A percentile compares a stretch with the other conserved stretches of the same genome.
These are phyloP conservation scores for Busseola fusca DNA, from an alignment of 2,888 invertebrate genomes.

Conservation along the genomic window DNA sequence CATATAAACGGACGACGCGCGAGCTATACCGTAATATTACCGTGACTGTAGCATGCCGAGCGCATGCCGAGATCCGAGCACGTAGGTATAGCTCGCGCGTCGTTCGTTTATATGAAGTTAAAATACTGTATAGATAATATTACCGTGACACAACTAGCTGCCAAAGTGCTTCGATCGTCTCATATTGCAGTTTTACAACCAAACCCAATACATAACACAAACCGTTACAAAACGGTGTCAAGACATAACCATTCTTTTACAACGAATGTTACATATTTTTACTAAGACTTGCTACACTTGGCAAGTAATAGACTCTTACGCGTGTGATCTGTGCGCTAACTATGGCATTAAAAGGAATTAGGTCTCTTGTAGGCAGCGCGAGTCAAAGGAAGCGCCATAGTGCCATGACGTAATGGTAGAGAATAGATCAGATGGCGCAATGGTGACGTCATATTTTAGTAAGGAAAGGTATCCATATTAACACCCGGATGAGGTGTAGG, in stretches of 20 bases:
- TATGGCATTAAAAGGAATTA: constrained; percentile 45
- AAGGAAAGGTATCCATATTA: constrained; percentile 8
- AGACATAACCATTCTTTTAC: constrained; percentile 1
- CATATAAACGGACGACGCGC: too few relatives aligned
- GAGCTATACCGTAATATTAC: too few relatives aligned
- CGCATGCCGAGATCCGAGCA: too few relatives aligned
- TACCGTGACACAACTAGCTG: background rate
- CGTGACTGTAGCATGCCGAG: too few relatives aligned
- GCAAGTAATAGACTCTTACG: constrained; percentile 31
- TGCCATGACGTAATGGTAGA: constrained; percentile 41
- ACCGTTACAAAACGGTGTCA: constrained; percentile 28
- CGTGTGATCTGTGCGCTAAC: constrained; percentile 46
- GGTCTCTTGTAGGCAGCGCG: constrained; percentile 34
- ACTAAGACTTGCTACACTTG: constrained; percentile 43
- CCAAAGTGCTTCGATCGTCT: background rate
- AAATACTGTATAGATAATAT: too few relatives aligned
- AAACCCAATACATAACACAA: background rate
- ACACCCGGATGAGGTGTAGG: background rate
- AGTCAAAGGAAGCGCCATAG: constrained; percentile 41
- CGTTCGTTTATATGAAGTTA: too few relatives aligned
- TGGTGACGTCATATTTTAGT: constrained; percentile 36
- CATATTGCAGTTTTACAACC: background rate
- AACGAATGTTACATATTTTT: constrained; percentile 29
- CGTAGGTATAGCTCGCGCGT: too few relatives aligned
- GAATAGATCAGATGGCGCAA: constrained; percentile 37